Evolutionary conservation across 2,797 vertebrate genomes (phyloP).

Genomic region (Esox masquinongy): DNA sequence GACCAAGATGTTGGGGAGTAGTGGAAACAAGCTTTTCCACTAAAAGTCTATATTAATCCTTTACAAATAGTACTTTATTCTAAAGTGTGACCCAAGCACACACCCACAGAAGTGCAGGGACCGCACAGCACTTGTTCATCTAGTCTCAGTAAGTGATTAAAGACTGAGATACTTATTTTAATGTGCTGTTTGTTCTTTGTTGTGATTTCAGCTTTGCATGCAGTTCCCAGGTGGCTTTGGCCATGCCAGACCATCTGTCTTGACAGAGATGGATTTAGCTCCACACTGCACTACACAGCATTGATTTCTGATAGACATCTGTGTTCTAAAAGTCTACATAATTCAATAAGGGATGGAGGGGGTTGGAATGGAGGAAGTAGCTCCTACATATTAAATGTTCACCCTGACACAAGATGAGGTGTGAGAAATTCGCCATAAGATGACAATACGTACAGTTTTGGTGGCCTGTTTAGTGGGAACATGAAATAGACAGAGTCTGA

Average conservation of each 20-base stretch:
- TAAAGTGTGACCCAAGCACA: too few species aligned
- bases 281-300: not conserved
- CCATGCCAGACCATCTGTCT: constrained; percentile 14
- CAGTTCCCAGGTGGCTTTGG: constrained; percentile 2
- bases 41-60: too few species aligned
- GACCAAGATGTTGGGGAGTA: too few species aligned
- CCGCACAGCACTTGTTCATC: too few species aligned
- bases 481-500: too few species aligned
- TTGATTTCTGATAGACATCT: not conserved
- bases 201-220: not conserved
- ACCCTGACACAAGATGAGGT: not conserved
- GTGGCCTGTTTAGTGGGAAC: too few species aligned
- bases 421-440: not conserved
- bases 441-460: too few species aligned
- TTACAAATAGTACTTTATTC: too few species aligned
- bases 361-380: not conserved
- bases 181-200: not conserved
- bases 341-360: constrained; percentile 9
- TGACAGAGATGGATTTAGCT: not conserved
- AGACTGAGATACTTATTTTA: too few species aligned
- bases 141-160: too few species aligned
- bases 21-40: too few species aligned
- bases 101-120: too few species aligned
- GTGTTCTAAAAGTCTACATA: not conserved
- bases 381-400: not conserved